phyloP scores from a whole-genome alignment of 2,888 invertebrate genomes.

The Plutella xylostella region DNA sequence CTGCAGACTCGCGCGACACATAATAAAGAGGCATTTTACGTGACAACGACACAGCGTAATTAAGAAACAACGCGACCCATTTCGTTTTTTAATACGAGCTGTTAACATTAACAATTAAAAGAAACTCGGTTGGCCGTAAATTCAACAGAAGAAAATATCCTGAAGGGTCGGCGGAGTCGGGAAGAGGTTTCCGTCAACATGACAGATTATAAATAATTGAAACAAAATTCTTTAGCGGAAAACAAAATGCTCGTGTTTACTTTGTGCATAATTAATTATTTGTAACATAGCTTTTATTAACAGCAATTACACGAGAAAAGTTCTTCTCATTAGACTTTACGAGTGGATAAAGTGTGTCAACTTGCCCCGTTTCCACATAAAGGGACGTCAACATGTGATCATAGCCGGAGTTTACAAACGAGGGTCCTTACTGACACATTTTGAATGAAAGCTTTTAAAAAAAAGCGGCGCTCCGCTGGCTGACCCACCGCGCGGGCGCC shows the following conservation, averaged over 20 bases:
- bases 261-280: too few species aligned
- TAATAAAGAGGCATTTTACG: constrained; percentile 21
- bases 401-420: constrained; percentile 27
- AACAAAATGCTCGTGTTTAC: too few species aligned
- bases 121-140: not conserved
- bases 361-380: constrained; percentile 19
- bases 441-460: constrained; percentile 29
- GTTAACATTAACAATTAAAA: constrained; percentile 6
- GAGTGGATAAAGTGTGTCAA: constrained; percentile 6
- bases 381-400: constrained; percentile 27
- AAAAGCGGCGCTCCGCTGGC: constrained; percentile 2
- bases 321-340: not conserved
- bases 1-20: constrained; percentile 19
- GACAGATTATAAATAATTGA: too few species aligned
- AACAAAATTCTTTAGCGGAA: too few species aligned
- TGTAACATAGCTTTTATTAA: too few species aligned
- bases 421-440: constrained; percentile 43
- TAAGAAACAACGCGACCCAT: constrained; percentile 13
- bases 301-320: too few species aligned
- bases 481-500: constrained; percentile 1
- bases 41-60: constrained; percentile 19
- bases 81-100: constrained; percentile 5
- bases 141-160: not conserved
- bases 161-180: not conserved
- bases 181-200: too few species aligned